phyloP scores from a whole-genome alignment of 1,140 invertebrate species.

The Atta texana region DNA sequence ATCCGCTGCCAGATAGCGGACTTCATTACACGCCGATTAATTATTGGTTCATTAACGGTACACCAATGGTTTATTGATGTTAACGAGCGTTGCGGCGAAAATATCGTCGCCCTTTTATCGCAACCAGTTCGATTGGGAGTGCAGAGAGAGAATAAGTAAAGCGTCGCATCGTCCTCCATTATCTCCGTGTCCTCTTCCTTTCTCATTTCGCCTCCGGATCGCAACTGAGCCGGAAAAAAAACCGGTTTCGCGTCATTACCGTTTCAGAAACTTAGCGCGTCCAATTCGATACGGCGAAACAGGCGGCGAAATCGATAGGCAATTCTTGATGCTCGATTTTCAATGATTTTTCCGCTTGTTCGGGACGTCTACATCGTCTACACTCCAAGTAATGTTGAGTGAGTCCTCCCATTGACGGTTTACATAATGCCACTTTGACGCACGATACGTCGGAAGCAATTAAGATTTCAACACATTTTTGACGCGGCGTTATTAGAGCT shows the following conservation, averaged over 20 bases:
- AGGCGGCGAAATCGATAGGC: conserved; percentile 34
- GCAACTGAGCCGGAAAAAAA: conserved; percentile 43
- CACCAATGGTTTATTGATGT: conserved; percentile 74
- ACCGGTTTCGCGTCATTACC: conserved; percentile 58
- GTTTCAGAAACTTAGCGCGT: conserved; percentile 58
- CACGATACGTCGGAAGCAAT: conserved; percentile 44
- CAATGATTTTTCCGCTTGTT: conserved; percentile 53
- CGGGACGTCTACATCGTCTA: conserved; percentile 7
- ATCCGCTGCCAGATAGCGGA: conserved; percentile 49
- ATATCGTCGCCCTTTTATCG: conserved; percentile 44
- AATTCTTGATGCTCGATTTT: conserved; percentile 41
- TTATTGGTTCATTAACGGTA: conserved; percentile 77
- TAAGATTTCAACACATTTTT: conserved; percentile 49
- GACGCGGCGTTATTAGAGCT: conserved; percentile 8
- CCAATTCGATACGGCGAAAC: conserved; percentile 47
- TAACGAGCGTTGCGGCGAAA: conserved; percentile 55
- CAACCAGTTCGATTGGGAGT: background rate
- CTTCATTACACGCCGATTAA: conserved; percentile 71
- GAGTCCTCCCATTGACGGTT: conserved; percentile 20
- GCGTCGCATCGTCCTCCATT: background rate
- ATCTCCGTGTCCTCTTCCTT: background rate
- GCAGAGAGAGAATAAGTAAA: conserved; percentile 12
- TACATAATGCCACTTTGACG: conserved; percentile 40
- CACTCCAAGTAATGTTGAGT: background rate
- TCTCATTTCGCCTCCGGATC: conserved; percentile 8